Conservation (phyloP, 2,113 vertebrate species). For the Sander vitreus region DNA sequence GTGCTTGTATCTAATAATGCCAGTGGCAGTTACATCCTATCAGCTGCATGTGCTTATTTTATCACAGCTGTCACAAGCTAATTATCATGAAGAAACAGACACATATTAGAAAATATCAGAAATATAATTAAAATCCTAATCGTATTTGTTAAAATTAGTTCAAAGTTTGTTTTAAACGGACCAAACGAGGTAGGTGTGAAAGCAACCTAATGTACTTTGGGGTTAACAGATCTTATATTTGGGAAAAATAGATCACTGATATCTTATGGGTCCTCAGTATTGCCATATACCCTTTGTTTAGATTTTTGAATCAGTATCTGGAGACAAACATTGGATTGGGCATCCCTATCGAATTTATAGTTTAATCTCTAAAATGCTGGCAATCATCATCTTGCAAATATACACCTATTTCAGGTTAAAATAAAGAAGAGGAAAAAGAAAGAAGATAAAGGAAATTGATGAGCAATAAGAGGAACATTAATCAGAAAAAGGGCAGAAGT, state of each 20-base stretch:
- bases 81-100: background rate
- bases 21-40: background rate
- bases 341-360: background rate
- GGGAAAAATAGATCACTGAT: too few relatives aligned
- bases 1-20: slow-evolving; percentile 15
- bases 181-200: too few relatives aligned
- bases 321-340: background rate
- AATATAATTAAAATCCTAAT: background rate
- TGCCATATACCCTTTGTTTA: background rate
- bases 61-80: slow-evolving; percentile 13
- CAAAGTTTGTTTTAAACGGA: too few relatives aligned
- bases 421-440: background rate
- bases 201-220: background rate
- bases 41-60: background rate
- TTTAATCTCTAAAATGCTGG: background rate
- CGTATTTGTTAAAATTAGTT: background rate
- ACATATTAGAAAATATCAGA: background rate
- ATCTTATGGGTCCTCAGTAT: background rate
- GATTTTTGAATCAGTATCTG: background rate
- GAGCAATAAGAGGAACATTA: background rate
- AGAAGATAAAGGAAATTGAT: background rate
- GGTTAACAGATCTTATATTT: background rate
- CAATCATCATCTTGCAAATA: background rate
- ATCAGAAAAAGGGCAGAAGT: background rate
- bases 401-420: background rate